Evolutionary conservation across 2,797 vertebrate genomes (phyloP), one percentile per base, ranked within the genome.

Genomic region (Spinus pinus): DNA sequence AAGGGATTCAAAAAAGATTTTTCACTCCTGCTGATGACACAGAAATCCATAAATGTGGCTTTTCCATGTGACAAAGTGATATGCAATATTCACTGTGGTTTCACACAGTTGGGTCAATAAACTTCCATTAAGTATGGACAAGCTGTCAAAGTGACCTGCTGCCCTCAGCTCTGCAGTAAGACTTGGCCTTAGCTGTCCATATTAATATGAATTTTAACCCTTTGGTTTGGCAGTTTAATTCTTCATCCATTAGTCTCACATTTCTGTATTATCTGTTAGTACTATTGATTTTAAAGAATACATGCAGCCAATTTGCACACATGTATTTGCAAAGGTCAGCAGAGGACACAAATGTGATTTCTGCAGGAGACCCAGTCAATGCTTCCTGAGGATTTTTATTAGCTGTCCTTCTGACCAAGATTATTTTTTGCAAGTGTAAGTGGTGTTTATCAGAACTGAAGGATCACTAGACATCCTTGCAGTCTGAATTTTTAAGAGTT

Each of bases 241-340:
- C 98, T 84, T 86, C 70, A 94, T 98, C 99, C 98, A 99, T 99
- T 99, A 99, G 99, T 98, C 97, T 98, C 98, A 97, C 97, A 88
- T 99, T 98, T 99, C 98, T 98, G 95, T 98, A 98, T 98, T 98
- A 98, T 97, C 94, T 97, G 98, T 97, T 98, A 97, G 88, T 97
- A 93, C 86, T 98, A 99, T 99, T 97, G 99, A 99, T 98, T 98
- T 97, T 96, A 96, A 97, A 96, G 96, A 97, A 97, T 88, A 64
- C 87, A 87, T 96, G 71, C 96, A 95, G 94, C 96, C 97, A 97
- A 97, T 97, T 95, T 97, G 96, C 97, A 98, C 98, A 93, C 89
- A 83, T 73, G 24, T 94, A 85, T 94, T 96, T 96, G 21, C 73
- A 69, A 95, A 97, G 98, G 97, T 98, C 97, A 97, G 77, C 60